Evolutionary conservation across 2,113 vertebrate species (phyloP).

Genomic region (Speoplatyrhinus poulsoni): DNA sequence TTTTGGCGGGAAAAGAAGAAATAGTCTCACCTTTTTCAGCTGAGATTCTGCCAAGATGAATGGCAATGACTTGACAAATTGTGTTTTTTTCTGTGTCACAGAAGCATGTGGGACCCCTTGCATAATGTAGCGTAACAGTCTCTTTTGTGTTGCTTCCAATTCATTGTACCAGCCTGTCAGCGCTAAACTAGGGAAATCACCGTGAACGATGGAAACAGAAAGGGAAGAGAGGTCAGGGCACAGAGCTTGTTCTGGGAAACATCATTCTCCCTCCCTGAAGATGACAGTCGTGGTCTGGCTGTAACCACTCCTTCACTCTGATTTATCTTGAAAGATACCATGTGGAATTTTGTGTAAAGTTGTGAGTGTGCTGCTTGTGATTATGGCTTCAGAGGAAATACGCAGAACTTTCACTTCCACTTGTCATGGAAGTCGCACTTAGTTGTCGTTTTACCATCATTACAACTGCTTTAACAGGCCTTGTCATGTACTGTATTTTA

Average conservation of each 20-base stretch:
- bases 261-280: slow-evolving; percentile 45
- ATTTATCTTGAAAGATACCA: slow-evolving; percentile 23
- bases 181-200: slow-evolving; percentile 67
- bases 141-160: slow-evolving; percentile 69
- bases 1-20: slow-evolving; percentile 1
- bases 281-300: slow-evolving; percentile 40
- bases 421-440: too few relatives aligned
- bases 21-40: slow-evolving; percentile 45
- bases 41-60: slow-evolving; percentile 59
- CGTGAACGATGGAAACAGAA: slow-evolving; percentile 53
- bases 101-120: slow-evolving; percentile 59
- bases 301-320: slow-evolving; percentile 26
- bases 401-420: too few relatives aligned
- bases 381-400: slow-evolving; percentile 7
- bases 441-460: too few relatives aligned
- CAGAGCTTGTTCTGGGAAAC: slow-evolving; percentile 54
- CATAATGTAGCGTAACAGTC: slow-evolving; percentile 76
- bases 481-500: too few relatives aligned
- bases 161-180: slow-evolving; percentile 72
- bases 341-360: slow-evolving; percentile 4
- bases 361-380: background rate
- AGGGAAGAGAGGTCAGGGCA: slow-evolving; percentile 55
- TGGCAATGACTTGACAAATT: slow-evolving; percentile 61
- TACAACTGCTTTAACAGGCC: too few relatives aligned
- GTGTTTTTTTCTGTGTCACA: slow-evolving; percentile 64